A percentile compares a stretch with the other conserved stretches of the same genome.
These are phyloP conservation scores for Mesoligia furuncula DNA, from an alignment of 2,888 invertebrate species.

Conservation along the genomic window DNA sequence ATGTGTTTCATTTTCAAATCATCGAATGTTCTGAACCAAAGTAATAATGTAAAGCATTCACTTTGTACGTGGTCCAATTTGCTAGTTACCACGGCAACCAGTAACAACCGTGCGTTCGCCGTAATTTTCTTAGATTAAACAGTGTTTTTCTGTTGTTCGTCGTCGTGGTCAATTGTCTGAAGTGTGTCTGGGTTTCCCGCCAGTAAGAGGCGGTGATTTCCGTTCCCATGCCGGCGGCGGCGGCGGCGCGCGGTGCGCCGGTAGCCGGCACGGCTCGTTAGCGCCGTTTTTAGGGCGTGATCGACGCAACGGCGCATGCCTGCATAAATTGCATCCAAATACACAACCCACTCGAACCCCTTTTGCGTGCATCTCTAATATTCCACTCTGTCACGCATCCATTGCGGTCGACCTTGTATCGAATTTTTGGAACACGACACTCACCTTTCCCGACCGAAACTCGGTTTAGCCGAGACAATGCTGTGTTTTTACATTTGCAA, in stretches of 20 bases:
- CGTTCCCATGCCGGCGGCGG: constrained; percentile 81
- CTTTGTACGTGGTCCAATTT: constrained; percentile 41
- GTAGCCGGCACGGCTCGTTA: constrained; percentile 82
- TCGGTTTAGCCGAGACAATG: constrained; percentile 78
- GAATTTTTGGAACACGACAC: constrained; percentile 76
- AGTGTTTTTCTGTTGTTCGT: constrained; percentile 46
- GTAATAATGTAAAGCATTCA: constrained; percentile 17
- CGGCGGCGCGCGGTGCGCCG: constrained; percentile 64
- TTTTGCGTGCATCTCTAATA: constrained; percentile 66
- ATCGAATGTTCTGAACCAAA: constrained; percentile 5
- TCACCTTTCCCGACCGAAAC: constrained; percentile 66
- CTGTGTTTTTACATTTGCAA: constrained; percentile 82
- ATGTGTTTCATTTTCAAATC: constrained; percentile 22
- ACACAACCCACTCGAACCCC: constrained; percentile 75
- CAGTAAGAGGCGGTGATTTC: constrained; percentile 78
- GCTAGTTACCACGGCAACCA: constrained; percentile 16
- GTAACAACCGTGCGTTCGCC: constrained; percentile 23
- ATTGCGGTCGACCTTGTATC: constrained; percentile 79
- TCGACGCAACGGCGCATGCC: constrained; percentile 86
- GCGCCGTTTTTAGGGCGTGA: constrained; percentile 88
- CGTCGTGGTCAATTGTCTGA: constrained; percentile 71
- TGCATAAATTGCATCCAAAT: constrained; percentile 85
- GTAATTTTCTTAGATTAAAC: constrained; percentile 45
- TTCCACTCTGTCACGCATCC: constrained; percentile 62
- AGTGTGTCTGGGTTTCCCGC: constrained; percentile 73